These are phyloP conservation scores for Betta splendens DNA, from an alignment of 2,797 vertebrate species.

Conservation along the genomic window DNA sequence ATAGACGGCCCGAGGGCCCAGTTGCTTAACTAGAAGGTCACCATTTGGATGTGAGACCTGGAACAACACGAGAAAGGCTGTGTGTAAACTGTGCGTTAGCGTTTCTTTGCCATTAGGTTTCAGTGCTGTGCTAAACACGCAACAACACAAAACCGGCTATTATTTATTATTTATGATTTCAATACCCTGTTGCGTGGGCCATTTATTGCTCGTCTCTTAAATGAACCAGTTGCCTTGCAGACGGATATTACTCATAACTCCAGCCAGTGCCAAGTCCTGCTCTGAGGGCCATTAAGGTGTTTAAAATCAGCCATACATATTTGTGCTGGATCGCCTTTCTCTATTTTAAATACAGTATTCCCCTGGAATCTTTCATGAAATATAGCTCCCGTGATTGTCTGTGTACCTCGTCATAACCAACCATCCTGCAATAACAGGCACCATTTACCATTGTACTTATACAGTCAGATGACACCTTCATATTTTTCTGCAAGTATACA, in stretches of 20 bases:
- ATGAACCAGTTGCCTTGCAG: slow-evolving; percentile 76
- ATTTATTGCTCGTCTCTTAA: slow-evolving; percentile 79
- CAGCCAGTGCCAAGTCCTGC: slow-evolving; percentile 75
- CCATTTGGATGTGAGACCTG: slow-evolving; percentile 44
- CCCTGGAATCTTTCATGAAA: slow-evolving; percentile 61
- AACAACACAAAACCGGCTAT: slow-evolving; percentile 51
- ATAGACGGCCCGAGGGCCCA: slow-evolving; percentile 33
- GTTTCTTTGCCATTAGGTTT: slow-evolving; percentile 42
- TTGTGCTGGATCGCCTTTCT: slow-evolving; percentile 72
- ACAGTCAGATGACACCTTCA: slow-evolving; percentile 36
- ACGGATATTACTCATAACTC: slow-evolving; percentile 81
- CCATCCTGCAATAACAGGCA: slow-evolving; percentile 40
- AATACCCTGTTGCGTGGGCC: slow-evolving; percentile 56
- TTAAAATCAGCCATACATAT: slow-evolving; percentile 83
- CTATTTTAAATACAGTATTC: slow-evolving; percentile 61
- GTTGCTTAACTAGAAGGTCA: slow-evolving; percentile 52
- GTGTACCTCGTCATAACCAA: slow-evolving; percentile 42
- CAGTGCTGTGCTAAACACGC: slow-evolving; percentile 50
- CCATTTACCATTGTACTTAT: slow-evolving; percentile 65
- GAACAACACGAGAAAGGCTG: slow-evolving; percentile 33
- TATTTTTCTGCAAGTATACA: slow-evolving; percentile 30
- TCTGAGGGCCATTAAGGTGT: slow-evolving; percentile 79
- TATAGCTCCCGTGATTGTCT: slow-evolving; percentile 57
- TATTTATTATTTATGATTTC: slow-evolving; percentile 77
- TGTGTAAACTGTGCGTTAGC: slow-evolving; percentile 58